Evolutionary conservation across 2,113 vertebrate species (phyloP), one percentile per base, ranked within the genome.

Genomic region (Uria aalge): DNA sequence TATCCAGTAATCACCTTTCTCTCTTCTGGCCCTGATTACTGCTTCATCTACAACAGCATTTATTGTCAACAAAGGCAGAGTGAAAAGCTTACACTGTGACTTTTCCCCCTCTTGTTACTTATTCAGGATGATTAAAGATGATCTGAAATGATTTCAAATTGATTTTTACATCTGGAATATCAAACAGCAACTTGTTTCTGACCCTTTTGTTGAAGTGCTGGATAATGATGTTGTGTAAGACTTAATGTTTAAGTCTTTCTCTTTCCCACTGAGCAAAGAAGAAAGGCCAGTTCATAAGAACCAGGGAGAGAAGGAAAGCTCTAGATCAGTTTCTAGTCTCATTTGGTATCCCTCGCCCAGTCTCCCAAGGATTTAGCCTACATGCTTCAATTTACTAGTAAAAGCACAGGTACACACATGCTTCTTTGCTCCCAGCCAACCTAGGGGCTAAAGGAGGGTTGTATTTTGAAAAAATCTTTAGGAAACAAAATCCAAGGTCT

Each of bases 141-240:
- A 86, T 68, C 83, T 82, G 69, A 81, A 88, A 43, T n/a, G 32
- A 71, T 78, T 88, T 88, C 43, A 64, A 78, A 81, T 85, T 41
- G 69, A 94, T 68, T 87, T 92, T 86, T 86, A 87, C 41, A 89
- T 57, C 48, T 91, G 60, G 81, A 91, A 81, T 85, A 96, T 12
- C 80, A 94, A 92, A 81, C 20, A 82, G 53, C 85, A 74, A 71
- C 48, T 55, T 62, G 36, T 57, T 93, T 84, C 83, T 50, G n/a
- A 78, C n/a, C 30, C 45, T 76, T 66, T 77, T 60, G 64, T 8
- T 91, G 40, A 85, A 85, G 72, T 0, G 11, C 40, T 81, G 68
- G 63, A 29, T 52, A 80, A 96, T n/a, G 40, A 76, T 5, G 53
- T 71, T 66, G 55, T 36, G 19, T 56, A 74, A 84, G 68, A 66